Conservation (phyloP, 2,797 vertebrate species). For the Chelon auratus region DNA sequence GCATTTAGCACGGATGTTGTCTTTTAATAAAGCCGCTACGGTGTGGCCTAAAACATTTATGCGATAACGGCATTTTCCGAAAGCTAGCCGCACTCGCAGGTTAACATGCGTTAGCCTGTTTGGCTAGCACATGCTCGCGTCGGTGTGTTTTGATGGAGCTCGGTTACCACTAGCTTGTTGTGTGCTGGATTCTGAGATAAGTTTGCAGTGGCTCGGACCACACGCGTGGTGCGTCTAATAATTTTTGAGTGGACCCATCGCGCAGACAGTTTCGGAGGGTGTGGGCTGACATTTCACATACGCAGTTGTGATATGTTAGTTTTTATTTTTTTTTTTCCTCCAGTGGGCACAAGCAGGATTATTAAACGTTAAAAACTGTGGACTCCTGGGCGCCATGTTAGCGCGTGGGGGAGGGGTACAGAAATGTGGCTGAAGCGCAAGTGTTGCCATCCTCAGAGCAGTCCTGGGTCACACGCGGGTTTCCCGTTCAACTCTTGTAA, state of each 20-base stretch:
- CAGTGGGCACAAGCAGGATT: conserved; percentile 15
- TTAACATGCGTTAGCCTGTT: conserved; percentile 42
- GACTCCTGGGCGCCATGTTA: conserved; percentile 85
- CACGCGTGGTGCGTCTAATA: conserved; percentile 32
- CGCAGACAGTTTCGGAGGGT: too few relatives aligned
- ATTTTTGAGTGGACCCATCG: background rate
- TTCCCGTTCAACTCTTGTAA: conserved; percentile 32
- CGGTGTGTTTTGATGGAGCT: conserved; percentile 65
- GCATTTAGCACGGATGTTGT: rapidly evolving
- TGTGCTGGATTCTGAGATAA: conserved; percentile 50
- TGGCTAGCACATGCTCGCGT: conserved; percentile 57
- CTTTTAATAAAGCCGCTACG: rapidly evolving
- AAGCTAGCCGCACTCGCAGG: background rate
- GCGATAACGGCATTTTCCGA: too few relatives aligned
- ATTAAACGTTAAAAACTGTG: conserved; percentile 65
- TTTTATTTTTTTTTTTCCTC: background rate
- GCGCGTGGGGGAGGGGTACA: conserved; percentile 82
- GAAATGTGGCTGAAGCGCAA: conserved; percentile 54
- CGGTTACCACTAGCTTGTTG: conserved; percentile 54
- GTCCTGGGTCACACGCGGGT: conserved; percentile 12
- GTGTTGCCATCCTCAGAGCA: conserved; percentile 23
- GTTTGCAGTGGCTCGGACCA: conserved; percentile 46
- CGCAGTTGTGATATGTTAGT: conserved; percentile 2
- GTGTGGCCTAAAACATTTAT: too few relatives aligned
- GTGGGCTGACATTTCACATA: too few relatives aligned